These are phyloP conservation scores for Trinorchestia longiramus DNA, from an alignment of 1,140 invertebrate genomes.

Conservation along the genomic window DNA sequence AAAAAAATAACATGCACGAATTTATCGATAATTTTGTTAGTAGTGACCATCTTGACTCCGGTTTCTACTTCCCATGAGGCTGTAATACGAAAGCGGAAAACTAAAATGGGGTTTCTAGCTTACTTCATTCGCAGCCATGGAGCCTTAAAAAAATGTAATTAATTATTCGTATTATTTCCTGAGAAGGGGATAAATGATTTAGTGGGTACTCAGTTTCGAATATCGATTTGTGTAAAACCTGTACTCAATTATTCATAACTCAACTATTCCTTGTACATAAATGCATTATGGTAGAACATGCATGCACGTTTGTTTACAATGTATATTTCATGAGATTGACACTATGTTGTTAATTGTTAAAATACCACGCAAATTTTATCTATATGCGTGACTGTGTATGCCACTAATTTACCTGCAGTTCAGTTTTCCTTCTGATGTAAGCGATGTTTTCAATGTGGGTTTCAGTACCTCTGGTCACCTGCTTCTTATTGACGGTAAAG, in stretches of 20 bases:
- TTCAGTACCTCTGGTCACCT: background rate
- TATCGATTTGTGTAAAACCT: background rate
- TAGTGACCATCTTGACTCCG: too few species aligned
- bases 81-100: background rate
- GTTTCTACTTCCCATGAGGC: too few species aligned
- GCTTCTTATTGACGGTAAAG: background rate
- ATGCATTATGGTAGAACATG: background rate
- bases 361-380: background rate
- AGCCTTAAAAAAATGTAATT: background rate
- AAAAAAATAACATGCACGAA: too few species aligned
- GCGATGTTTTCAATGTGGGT: background rate
- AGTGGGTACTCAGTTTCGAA: background rate
- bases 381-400: background rate
- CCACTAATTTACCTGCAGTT: background rate
- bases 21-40: too few species aligned
- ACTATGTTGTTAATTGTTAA: slow-evolving; percentile 6
- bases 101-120: background rate
- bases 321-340: slow-evolving; percentile 31
- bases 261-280: slow-evolving; percentile 27
- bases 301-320: slow-evolving; percentile 22
- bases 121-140: background rate
- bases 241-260: background rate
- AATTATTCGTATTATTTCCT: background rate
- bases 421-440: background rate
- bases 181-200: background rate